Conservation (phyloP, 2,888 invertebrate species). For the Nowickia ferox region DNA sequence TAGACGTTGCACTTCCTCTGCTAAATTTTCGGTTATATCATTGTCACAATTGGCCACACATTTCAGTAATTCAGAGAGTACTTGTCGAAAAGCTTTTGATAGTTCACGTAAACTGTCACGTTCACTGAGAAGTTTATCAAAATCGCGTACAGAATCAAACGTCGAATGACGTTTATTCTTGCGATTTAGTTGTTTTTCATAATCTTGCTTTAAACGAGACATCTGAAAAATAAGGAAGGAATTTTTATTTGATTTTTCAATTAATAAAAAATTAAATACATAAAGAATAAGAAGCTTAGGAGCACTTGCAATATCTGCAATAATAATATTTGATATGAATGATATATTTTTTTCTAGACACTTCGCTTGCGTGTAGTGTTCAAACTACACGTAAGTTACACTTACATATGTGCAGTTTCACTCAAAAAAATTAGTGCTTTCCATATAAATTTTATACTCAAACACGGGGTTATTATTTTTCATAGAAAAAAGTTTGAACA, state of each 20-base stretch:
- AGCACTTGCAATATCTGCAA: too few relatives aligned
- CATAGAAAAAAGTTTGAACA: too few relatives aligned
- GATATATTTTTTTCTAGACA: too few relatives aligned
- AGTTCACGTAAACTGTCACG: conserved; percentile 88
- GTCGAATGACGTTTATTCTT: conserved; percentile 82
- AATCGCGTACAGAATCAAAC: conserved; percentile 82
- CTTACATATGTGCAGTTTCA: too few relatives aligned
- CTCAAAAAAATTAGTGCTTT: too few relatives aligned
- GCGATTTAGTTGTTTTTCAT: conserved; percentile 82
- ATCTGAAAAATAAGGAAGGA: conserved; percentile 76
- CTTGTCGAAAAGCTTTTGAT: conserved; percentile 86
- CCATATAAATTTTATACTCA: too few relatives aligned
- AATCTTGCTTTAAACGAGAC: conserved; percentile 82
- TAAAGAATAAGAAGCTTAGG: not conserved
- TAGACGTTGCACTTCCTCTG: conserved; percentile 84
- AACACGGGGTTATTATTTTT: too few relatives aligned
- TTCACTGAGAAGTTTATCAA: conserved; percentile 81
- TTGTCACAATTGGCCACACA: conserved; percentile 91
- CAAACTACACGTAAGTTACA: too few relatives aligned
- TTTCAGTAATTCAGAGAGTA: conserved; percentile 88
- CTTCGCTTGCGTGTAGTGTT: too few relatives aligned
- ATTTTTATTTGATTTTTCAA: not conserved
- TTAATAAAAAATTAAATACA: too few relatives aligned
- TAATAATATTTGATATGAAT: too few relatives aligned
- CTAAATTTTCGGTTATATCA: conserved; percentile 90